Conservation (phyloP, 2,113 vertebrate genomes). For the Dipodomys ordii region DNA sequence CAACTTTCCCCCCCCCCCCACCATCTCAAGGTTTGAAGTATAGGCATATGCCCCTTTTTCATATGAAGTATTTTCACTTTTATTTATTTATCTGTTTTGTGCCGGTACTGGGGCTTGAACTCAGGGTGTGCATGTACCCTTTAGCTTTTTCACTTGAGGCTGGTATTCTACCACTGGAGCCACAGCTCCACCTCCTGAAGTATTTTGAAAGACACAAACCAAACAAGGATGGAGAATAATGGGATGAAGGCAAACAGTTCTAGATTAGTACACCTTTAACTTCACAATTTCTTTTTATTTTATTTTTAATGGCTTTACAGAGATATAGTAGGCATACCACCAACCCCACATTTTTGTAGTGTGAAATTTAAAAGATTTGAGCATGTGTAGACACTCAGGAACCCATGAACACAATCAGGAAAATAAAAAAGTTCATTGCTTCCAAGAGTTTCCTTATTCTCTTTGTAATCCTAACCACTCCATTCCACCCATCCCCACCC, state of each 20-base stretch:
- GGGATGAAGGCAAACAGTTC: neutral
- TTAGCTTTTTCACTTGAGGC: too few species aligned
- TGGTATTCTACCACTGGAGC: too few species aligned
- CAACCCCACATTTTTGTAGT: neutral
- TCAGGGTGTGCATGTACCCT: too few species aligned
- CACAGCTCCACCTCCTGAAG: neutral
- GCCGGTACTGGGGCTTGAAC: too few species aligned
- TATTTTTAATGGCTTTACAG: slow-evolving; percentile 18
- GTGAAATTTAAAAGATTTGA: slow-evolving; percentile 25
- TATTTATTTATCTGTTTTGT: too few species aligned
- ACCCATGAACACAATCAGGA: slow-evolving; percentile 15
- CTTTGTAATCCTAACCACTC: neutral
- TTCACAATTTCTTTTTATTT: neutral
- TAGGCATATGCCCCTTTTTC: neutral
- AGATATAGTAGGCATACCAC: neutral
- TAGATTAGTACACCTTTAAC: neutral
- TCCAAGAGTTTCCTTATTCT: neutral
- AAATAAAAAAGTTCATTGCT: neutral
- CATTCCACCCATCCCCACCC: neutral
- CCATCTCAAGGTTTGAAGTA: neutral
- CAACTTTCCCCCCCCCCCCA: too few species aligned
- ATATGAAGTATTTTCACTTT: too few species aligned
- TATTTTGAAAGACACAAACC: slow-evolving; percentile 25
- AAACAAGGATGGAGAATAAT: neutral
- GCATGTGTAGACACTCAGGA: neutral